Evolutionary conservation across 1,140 invertebrate genomes (phyloP).

Genomic region (Zaprionus vittiger): DNA sequence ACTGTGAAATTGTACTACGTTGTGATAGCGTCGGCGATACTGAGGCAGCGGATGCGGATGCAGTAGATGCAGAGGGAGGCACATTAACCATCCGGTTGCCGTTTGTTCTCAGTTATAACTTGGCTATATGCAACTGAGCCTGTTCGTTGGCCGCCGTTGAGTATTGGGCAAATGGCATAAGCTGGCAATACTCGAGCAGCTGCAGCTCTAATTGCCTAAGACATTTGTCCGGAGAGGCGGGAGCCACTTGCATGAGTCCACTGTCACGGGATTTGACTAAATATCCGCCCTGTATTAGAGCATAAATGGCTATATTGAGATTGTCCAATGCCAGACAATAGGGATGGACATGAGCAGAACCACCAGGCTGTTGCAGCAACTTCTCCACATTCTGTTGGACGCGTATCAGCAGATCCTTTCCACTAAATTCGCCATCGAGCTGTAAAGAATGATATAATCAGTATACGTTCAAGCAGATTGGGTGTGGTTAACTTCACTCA

Average conservation of each 20-base stretch:
- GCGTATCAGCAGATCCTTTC: slow-evolving; percentile 84
- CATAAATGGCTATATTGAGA: slow-evolving; percentile 78
- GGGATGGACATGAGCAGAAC: slow-evolving; percentile 85
- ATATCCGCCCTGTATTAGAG: slow-evolving; percentile 71
- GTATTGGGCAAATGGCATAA: slow-evolving; percentile 79
- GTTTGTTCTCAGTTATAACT: slow-evolving; percentile 78
- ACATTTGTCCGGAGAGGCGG: slow-evolving; percentile 48
- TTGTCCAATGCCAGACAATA: slow-evolving; percentile 87
- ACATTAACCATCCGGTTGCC: slow-evolving; percentile 54
- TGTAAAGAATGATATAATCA: slow-evolving; percentile 46
- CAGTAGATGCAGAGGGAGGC: slow-evolving; percentile 7
- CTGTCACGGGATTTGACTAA: slow-evolving; percentile 58
- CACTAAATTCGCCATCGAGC: slow-evolving; percentile 77
- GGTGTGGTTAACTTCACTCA: slow-evolving; percentile 21
- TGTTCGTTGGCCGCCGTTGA: slow-evolving; percentile 71
- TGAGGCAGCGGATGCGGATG: slow-evolving; percentile 10
- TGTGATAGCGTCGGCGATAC: slow-evolving; percentile 17
- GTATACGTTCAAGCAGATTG: background rate
- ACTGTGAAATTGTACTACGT: slow-evolving; percentile 69
- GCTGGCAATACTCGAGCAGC: slow-evolving; percentile 70
- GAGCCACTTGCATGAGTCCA: slow-evolving; percentile 55
- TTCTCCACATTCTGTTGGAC: slow-evolving; percentile 85
- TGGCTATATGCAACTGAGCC: slow-evolving; percentile 73
- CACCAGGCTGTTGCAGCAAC: slow-evolving; percentile 70
- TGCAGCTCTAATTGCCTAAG: slow-evolving; percentile 62